Evolutionary conservation across 2,113 vertebrate species (phyloP).

Genomic region (Hippocampus barbouri): DNA sequence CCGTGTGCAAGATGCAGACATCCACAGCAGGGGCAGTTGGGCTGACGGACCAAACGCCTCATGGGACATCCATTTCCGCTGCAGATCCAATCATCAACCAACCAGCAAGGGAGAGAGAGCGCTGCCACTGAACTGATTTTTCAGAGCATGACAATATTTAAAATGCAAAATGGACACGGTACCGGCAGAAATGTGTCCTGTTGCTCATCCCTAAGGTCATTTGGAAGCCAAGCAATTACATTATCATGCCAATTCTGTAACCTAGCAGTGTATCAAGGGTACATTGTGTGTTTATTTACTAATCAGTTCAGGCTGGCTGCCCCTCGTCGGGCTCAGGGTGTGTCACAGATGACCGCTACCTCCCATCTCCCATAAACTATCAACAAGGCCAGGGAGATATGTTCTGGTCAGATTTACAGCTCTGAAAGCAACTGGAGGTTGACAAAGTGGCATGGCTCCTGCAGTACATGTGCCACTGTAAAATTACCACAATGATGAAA

Average conservation of each 20-base stretch:
- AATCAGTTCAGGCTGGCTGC: conserved; percentile 28
- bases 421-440: conserved; percentile 66
- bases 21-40: conserved; percentile 11
- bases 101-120: conserved; percentile 14
- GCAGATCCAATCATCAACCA: conserved; percentile 42
- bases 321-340: conserved; percentile 45
- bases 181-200: conserved; percentile 5
- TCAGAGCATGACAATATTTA: conserved; percentile 9
- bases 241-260: not conserved
- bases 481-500: conserved; percentile 71
- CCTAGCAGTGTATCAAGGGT: conserved; percentile 22
- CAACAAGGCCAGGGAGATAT: conserved; percentile 56
- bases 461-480: conserved; percentile 59
- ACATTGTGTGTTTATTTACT: conserved; percentile 63
- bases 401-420: conserved; percentile 65
- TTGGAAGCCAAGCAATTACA: conserved; percentile 26
- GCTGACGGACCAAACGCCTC: conserved; percentile 48
- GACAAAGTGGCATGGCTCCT: conserved; percentile 64
- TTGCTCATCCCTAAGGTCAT: conserved; percentile 16
- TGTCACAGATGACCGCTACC: conserved; percentile 26
- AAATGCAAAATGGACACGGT: conserved; percentile 20
- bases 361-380: conserved; percentile 60
- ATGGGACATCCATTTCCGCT: conserved; percentile 52
- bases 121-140: conserved; percentile 23
- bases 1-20: conserved; percentile 10